A percentile compares a stretch with the other conserved stretches of the same genome.
Conservation (phyloP, 2,113 vertebrate genomes). For the Pardalotus punctatus region DNA sequence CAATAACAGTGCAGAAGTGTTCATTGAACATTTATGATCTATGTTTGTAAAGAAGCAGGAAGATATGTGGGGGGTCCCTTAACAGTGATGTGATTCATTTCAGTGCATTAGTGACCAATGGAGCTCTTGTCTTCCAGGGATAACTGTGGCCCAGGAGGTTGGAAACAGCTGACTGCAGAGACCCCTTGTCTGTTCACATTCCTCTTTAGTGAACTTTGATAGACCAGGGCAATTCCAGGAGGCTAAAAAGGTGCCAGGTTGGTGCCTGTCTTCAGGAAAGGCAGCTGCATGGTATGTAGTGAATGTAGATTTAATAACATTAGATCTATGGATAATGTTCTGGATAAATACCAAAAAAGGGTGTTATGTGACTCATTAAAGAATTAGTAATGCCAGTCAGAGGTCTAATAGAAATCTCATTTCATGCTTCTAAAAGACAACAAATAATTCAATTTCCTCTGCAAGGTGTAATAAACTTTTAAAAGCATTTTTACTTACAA, state of each 20-base stretch:
- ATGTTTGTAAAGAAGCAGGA: not conserved
- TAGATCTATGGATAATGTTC: not conserved
- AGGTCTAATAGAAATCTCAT: not conserved
- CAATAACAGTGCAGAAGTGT: conserved; percentile 4
- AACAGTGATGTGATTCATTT: not conserved
- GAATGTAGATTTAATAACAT: not conserved
- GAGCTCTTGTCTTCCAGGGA: not conserved
- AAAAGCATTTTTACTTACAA: not conserved
- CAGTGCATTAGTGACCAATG: not conserved
- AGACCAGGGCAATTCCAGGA: not conserved
- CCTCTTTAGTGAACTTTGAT: not conserved
- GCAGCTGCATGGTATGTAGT: not conserved
- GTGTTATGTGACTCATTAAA: not conserved
- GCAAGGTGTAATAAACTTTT: not conserved
- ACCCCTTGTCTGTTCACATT: fast-evolving
- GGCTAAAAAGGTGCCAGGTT: not conserved
- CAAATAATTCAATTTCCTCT: not conserved
- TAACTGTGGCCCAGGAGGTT: not conserved
- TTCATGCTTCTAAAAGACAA: not conserved
- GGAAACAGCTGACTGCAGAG: not conserved
- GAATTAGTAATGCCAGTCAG: not conserved
- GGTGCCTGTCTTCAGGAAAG: not conserved
- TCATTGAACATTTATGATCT: conserved; percentile 10
- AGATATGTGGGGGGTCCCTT: not conserved
- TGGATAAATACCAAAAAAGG: not conserved